Evolutionary conservation across 92 coral and sea anemone genomes (phyloP).

Genomic region (Zoanthus sansibaricus): DNA sequence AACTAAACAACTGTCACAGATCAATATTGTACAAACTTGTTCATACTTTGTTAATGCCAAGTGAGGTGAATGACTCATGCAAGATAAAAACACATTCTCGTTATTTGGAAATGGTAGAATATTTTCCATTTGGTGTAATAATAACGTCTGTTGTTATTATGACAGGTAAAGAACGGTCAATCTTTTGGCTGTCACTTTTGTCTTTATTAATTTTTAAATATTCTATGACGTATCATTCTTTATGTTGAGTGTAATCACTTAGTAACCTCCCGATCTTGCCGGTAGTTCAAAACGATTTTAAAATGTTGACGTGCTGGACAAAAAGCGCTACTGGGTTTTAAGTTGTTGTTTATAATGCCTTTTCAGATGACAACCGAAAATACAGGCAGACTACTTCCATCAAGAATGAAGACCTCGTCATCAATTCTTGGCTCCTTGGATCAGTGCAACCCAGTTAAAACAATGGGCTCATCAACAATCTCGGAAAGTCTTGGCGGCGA

Average conservation of each 20-base stretch:
- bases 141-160: neutral
- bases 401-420: conserved; percentile 36
- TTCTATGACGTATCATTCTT: conserved; percentile 22
- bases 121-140: neutral
- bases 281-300: neutral
- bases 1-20: neutral
- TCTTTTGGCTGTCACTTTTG: conserved; percentile 27
- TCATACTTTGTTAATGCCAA: neutral
- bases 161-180: conserved; percentile 22
- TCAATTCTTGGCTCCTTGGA: conserved; percentile 27
- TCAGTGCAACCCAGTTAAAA: conserved; percentile 16
- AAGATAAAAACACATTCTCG: neutral
- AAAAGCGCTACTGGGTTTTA: neutral
- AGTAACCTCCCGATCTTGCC: conserved; percentile 33
- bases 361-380: conserved; percentile 42
- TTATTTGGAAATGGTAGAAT: neutral
- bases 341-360: conserved; percentile 26
- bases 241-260: conserved; percentile 14
- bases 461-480: neutral
- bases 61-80: neutral
- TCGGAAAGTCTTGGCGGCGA: conserved; percentile 16
- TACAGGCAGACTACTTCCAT: conserved; percentile 37
- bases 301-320: neutral
- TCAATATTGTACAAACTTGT: conserved; percentile 20
- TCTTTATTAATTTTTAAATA: conserved; percentile 21